phyloP scores from a whole-genome alignment of 2,888 invertebrate genomes.

The Hypomecis punctinalis region DNA sequence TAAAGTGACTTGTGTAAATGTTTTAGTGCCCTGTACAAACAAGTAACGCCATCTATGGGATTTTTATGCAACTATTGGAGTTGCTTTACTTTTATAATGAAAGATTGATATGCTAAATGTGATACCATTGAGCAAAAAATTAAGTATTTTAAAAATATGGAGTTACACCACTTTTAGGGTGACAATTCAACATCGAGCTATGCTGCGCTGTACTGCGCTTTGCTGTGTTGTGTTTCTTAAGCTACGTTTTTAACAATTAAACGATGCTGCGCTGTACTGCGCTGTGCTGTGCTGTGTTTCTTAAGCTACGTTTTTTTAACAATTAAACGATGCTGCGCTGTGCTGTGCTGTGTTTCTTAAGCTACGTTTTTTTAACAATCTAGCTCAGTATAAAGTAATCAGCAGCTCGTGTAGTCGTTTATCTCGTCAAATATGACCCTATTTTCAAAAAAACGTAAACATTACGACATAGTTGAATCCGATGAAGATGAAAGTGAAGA shows the following conservation, averaged over 20 bases:
- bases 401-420: conserved; percentile 2
- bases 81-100: conserved; percentile 31
- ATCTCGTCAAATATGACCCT: conserved; percentile 11
- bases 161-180: conserved; percentile 5
- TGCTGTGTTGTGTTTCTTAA: too few species aligned
- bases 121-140: neutral
- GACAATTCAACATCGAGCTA: too few species aligned
- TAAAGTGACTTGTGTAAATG: conserved; percentile 23
- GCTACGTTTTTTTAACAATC: conserved; percentile 5
- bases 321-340: conserved; percentile 6
- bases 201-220: too few species aligned
- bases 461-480: conserved; percentile 7
- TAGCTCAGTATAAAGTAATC: conserved; percentile 4
- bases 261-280: too few species aligned
- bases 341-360: conserved; percentile 14
- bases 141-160: conserved; percentile 4
- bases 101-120: conserved; percentile 7
- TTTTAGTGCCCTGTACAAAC: too few species aligned
- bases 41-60: too few species aligned
- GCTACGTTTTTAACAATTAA: too few species aligned
- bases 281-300: too few species aligned
- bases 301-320: too few species aligned
- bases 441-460: neutral
- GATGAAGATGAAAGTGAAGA: conserved; percentile 12
- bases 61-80: too few species aligned